These are phyloP conservation scores for Tetrao urogallus DNA, from an alignment of 2,113 vertebrate species.

Conservation along the genomic window DNA sequence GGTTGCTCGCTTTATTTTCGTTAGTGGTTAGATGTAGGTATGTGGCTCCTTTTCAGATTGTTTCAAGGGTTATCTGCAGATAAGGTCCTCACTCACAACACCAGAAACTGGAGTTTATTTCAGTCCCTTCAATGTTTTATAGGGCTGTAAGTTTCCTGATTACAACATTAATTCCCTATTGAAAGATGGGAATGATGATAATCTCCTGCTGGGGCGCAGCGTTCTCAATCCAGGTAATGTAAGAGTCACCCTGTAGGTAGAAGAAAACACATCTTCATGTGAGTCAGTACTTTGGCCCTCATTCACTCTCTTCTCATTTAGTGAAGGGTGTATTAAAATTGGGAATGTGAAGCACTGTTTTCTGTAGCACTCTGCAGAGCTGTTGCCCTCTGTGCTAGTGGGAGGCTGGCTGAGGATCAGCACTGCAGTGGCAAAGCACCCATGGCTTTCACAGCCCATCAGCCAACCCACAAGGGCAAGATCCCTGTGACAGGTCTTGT, in stretches of 20 bases:
- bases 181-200: not conserved
- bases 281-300: not conserved
- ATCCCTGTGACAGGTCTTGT: not conserved
- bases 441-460: not conserved
- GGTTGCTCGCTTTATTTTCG: not conserved
- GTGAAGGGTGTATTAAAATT: not conserved
- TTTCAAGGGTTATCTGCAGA: slow-evolving; percentile 9
- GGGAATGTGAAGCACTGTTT: not conserved
- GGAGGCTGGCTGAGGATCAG: not conserved
- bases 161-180: not conserved
- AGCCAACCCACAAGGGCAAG: not conserved
- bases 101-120: not conserved
- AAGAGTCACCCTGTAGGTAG: not conserved
- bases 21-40: not conserved
- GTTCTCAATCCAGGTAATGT: not conserved
- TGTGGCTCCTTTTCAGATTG: not conserved
- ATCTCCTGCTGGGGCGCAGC: not conserved
- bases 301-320: not conserved
- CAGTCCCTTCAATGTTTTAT: not conserved
- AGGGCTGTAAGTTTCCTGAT: not conserved
- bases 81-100: not conserved
- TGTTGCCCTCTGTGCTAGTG: accelerated
- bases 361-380: not conserved
- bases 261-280: not conserved
- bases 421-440: not conserved